phyloP scores from a whole-genome alignment of 1,140 invertebrate genomes.

The Drosophila triauraria region DNA sequence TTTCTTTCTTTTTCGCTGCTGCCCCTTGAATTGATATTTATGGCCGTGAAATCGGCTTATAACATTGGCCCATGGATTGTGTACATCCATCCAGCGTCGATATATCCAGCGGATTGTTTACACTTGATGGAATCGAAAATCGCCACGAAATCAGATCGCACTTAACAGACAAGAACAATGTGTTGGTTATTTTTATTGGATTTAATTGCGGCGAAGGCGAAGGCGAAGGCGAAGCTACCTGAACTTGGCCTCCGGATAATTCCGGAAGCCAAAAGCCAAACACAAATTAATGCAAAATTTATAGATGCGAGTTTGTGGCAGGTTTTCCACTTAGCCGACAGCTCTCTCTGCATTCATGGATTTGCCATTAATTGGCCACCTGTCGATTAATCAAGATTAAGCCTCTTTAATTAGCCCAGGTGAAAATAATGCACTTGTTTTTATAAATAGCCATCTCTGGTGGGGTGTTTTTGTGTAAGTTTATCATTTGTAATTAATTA shows the following conservation, averaged over 20 bases:
- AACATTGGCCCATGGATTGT: constrained; percentile 37
- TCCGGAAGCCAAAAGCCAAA: background rate
- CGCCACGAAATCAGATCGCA: constrained; percentile 41
- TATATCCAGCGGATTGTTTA: constrained; percentile 40
- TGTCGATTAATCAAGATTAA: constrained; percentile 41
- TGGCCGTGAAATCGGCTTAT: constrained; percentile 72
- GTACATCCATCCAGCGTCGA: background rate
- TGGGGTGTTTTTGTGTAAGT: background rate
- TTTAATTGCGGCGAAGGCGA: constrained; percentile 21
- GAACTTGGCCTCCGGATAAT: constrained; percentile 50
- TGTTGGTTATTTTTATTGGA: constrained; percentile 71
- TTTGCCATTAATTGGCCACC: constrained; percentile 38
- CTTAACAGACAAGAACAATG: constrained; percentile 46
- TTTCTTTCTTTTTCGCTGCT: background rate
- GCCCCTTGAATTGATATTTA: constrained; percentile 65
- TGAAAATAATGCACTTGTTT: constrained; percentile 19
- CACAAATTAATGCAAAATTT: constrained; percentile 19
- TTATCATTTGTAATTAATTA: background rate
- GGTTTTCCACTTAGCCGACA: constrained; percentile 12
- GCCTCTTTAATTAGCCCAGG: constrained; percentile 16
- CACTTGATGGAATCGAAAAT: constrained; percentile 28
- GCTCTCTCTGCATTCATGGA: constrained; percentile 26
- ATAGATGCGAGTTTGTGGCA: constrained; percentile 3
- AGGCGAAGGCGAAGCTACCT: constrained; percentile 16
- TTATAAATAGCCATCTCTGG: constrained; percentile 1